Evolutionary conservation across 1,140 invertebrate genomes (phyloP), one percentile per base, ranked within the genome.

Genomic region (Mizuhopecten yessoensis): DNA sequence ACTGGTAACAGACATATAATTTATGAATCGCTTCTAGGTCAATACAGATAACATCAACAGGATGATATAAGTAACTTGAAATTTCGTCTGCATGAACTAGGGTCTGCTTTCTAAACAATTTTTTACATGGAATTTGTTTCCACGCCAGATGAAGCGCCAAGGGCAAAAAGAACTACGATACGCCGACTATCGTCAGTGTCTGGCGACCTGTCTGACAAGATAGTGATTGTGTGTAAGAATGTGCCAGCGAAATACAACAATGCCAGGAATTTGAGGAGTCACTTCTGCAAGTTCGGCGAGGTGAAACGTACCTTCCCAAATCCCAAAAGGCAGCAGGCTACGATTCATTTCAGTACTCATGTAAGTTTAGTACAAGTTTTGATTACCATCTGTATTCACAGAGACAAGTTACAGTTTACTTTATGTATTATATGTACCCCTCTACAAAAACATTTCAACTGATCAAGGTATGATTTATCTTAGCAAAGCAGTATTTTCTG

Each of bases 251-350:
- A 93, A 34, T 94, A 93, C 42, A 96, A 96, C 91, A 95, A 94
- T 34, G 88, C 86, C 15, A n/a, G 89, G 9, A 45, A 89, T 33
- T 91, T 96, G 17, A 89, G 89, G 0, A 93, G 88, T 34, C 95
- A 96, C 90, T 96, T 96, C 89, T 92, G 91, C 13, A 93, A 93
- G 86, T 96, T 93, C 94, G 96, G 96, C 20, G 57, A 90, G 20
- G 94, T 96, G 9, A 88, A 45, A 7, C 92, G 92, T 86, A 90
- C 95, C 17, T 94, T 92, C 36, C 90, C 94, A 11, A 93, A 94
- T 33, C 92, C 93, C 11, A 88, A 39, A 0, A 96, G 95, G 87
- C 90, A 87, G 29, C 86, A 91, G 11, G 95, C 95, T 7, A 95
- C 92, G 34, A 90, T 96, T 90, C 93, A 95, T 89, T 96, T 96